Evolutionary conservation across 1,140 invertebrate genomes (phyloP), one percentile per base, ranked within the genome.

Genomic region (Colletes gigas): DNA sequence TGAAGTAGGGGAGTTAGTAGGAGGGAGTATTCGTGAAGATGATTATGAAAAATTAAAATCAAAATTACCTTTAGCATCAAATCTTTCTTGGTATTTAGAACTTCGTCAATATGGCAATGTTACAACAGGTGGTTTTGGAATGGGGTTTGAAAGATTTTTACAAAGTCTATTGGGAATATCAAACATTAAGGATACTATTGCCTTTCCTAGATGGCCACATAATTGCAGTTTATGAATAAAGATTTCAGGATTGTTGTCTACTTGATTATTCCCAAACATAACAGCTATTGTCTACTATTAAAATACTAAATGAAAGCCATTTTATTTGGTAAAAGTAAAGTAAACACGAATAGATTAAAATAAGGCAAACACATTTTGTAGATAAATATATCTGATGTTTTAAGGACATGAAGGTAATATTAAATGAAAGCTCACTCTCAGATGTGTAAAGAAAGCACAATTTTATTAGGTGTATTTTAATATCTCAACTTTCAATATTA

Each of bases 171-270:
- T 98, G 65, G 95, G 95, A 59, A 95, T 98, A 59, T 89, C 93
- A 44, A 99, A 98, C 92, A 99, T 99, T 81, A 98, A 97, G 94
- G 98, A 99, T 91, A 96, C 97, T 10, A 95, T 98, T 89, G 97
- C 98, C n/a, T 99, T 99, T 94, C 98, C 98, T 14, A 94, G 98
- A 84, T 98, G 96, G 96, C 96, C 97, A 62, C 97, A 98, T 91
- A 97, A 98, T 91, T 98, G 97, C 94, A 94, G 94, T 90, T 94
- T 98, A 93, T 98, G 94, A 94, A 93, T 91, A 90, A 90, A 92
- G 17, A 73, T 89, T 85, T 83, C 47, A 89, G 81, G 79, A 59
- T 30, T 79, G 73, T 85, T 78, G 82, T 86, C 15, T 84, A 83
- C 19, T 72, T 86, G 55, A 82, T 88, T 86, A 44, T 63, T 74